Evolutionary conservation across 2,113 vertebrate genomes (phyloP).

Genomic region (Asarcornis scutulata): DNA sequence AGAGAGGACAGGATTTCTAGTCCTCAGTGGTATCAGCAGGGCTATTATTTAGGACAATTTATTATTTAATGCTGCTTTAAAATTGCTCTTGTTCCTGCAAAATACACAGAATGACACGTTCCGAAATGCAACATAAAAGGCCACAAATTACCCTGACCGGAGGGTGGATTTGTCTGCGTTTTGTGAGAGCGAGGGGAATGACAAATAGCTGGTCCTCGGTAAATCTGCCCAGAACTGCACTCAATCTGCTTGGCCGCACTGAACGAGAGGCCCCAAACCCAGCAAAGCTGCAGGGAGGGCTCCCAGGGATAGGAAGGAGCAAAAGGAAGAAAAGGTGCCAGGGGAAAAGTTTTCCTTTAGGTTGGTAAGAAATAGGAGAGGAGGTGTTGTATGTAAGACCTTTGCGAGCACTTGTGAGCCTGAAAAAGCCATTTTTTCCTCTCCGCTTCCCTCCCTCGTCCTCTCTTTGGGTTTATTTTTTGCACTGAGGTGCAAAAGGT

Average conservation of each 20-base stretch:
- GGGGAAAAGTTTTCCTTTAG: neutral
- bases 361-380: neutral
- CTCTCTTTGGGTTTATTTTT: neutral
- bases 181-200: neutral
- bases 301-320: neutral
- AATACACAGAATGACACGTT: neutral
- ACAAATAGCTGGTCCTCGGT: neutral
- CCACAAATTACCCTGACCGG: neutral
- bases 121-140: neutral
- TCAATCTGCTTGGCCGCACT: fast-evolving
- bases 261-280: neutral
- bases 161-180: neutral
- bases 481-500: neutral
- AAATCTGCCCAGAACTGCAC: neutral
- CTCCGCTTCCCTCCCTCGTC: neutral
- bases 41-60: neutral
- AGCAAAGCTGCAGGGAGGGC: neutral
- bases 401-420: neutral
- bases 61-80: neutral
- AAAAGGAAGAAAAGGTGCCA: neutral
- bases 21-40: neutral
- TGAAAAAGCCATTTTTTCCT: neutral
- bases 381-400: fast-evolving
- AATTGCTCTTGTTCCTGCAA: neutral
- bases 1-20: neutral